Percentiles rank a stretch among this genome's conserved stretches.
Conservation (phyloP, 1,140 invertebrate species). For the Calosoma granatense region DNA sequence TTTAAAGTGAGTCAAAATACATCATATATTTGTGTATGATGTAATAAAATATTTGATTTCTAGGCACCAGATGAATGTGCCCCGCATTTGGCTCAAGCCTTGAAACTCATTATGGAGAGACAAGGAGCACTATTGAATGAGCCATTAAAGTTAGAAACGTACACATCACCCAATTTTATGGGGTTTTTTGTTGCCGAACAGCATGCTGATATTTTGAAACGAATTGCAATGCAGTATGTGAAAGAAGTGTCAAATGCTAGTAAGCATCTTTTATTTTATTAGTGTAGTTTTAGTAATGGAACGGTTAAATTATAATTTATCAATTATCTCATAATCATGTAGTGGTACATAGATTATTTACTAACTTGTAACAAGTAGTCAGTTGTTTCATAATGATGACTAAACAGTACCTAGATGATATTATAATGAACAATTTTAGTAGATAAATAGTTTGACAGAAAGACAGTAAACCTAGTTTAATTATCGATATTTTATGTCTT, state of each 20-base stretch:
- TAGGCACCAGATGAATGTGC: constrained; percentile 65
- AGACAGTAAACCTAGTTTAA: too few species aligned
- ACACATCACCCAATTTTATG: constrained; percentile 78
- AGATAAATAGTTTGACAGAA: too few species aligned
- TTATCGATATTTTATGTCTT: too few species aligned
- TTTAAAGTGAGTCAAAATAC: constrained; percentile 56
- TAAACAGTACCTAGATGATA: too few species aligned
- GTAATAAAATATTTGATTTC: constrained; percentile 16
- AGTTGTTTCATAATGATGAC: too few species aligned
- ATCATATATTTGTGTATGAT: neutral
- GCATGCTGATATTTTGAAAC: constrained; percentile 63
- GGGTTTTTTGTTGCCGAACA: constrained; percentile 73
- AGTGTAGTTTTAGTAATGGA: too few species aligned
- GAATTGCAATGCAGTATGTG: constrained; percentile 62
- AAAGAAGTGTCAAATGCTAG: constrained; percentile 63
- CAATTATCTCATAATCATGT: too few species aligned
- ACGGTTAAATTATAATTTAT: too few species aligned
- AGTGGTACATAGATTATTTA: too few species aligned
- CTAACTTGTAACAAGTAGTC: too few species aligned
- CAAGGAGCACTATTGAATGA: constrained; percentile 49
- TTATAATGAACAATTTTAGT: too few species aligned
- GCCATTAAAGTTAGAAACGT: constrained; percentile 61
- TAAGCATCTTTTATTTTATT: constrained; percentile 42
- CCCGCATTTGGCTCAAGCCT: constrained; percentile 47
- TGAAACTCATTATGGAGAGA: constrained; percentile 58